phyloP scores from a whole-genome alignment of 2,797 vertebrate species.

The Neostethus bicornis region DNA sequence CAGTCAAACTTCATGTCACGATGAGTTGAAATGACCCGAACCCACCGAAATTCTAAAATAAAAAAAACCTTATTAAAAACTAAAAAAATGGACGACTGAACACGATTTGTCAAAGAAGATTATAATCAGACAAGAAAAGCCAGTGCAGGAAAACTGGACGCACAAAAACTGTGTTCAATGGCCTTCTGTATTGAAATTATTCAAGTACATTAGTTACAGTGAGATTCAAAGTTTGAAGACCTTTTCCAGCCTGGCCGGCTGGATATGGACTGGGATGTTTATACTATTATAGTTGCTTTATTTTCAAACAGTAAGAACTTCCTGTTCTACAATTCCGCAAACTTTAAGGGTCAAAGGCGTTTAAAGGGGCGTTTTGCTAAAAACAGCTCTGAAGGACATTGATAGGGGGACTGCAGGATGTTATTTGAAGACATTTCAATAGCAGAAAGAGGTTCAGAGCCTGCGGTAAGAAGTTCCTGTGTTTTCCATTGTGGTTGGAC shows the following conservation, averaged over 20 bases:
- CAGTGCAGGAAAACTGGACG: slow-evolving; percentile 77
- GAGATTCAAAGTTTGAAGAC: slow-evolving; percentile 63
- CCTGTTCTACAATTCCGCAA: slow-evolving; percentile 41
- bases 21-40: slow-evolving; percentile 68
- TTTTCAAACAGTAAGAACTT: slow-evolving; percentile 42
- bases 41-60: slow-evolving; percentile 49
- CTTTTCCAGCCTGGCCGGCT: slow-evolving; percentile 54
- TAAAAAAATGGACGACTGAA: slow-evolving; percentile 46
- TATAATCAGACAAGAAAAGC: slow-evolving; percentile 66
- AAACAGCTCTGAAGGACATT: slow-evolving; percentile 36
- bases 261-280: slow-evolving; percentile 40
- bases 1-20: slow-evolving; percentile 46
- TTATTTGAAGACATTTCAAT: slow-evolving; percentile 34
- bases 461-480: slow-evolving; percentile 50
- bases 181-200: slow-evolving; percentile 76
- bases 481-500: slow-evolving; percentile 67
- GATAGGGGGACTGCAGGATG: slow-evolving; percentile 36
- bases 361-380: slow-evolving; percentile 48
- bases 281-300: slow-evolving; percentile 40
- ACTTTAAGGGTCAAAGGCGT: slow-evolving; percentile 41
- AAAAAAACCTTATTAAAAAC: slow-evolving; percentile 20
- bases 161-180: slow-evolving; percentile 80
- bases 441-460: slow-evolving; percentile 34
- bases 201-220: slow-evolving; percentile 86
- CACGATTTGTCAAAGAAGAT: slow-evolving; percentile 59